Conservation (phyloP, 2,888 invertebrate species). For the Eugnorisma glareosa region DNA sequence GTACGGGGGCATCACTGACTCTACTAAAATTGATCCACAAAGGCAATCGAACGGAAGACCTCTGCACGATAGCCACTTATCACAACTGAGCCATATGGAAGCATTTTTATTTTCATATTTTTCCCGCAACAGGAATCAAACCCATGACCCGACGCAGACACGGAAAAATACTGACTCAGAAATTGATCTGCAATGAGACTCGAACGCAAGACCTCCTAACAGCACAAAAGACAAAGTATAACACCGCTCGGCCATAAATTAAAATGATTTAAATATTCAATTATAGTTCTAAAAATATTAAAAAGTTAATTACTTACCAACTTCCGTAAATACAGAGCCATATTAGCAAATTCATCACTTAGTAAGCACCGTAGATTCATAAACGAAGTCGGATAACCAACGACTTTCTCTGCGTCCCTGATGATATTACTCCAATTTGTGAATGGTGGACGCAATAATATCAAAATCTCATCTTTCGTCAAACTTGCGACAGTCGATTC, state of each 20-base stretch:
- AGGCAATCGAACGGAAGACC: no score
- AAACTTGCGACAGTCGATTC: slow-evolving; percentile 87
- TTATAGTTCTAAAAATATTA: not conserved
- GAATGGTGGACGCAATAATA: slow-evolving; percentile 85
- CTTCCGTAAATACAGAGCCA: slow-evolving; percentile 88
- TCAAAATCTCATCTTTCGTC: slow-evolving; percentile 87
- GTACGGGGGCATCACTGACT: no score
- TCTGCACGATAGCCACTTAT: no score
- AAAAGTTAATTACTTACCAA: slow-evolving; percentile 81
- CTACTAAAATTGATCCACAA: no score
- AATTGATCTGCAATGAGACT: not conserved
- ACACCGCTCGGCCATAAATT: not conserved
- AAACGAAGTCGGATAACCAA: slow-evolving; percentile 91
- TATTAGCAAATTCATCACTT: slow-evolving; percentile 91
- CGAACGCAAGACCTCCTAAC: not conserved
- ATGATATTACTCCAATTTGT: slow-evolving; percentile 88
- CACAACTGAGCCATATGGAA: no score
- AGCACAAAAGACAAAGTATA: not conserved
- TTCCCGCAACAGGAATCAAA: no score
- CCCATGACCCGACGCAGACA: no score
- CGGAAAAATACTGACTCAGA: no score
- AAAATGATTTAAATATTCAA: not conserved
- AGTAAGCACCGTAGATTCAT: slow-evolving; percentile 91
- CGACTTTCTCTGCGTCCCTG: slow-evolving; percentile 89
- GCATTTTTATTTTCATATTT: no score